These are phyloP conservation scores for Helicolenus hilgendorfi DNA, from an alignment of 2,797 vertebrate genomes.

Conservation along the genomic window DNA sequence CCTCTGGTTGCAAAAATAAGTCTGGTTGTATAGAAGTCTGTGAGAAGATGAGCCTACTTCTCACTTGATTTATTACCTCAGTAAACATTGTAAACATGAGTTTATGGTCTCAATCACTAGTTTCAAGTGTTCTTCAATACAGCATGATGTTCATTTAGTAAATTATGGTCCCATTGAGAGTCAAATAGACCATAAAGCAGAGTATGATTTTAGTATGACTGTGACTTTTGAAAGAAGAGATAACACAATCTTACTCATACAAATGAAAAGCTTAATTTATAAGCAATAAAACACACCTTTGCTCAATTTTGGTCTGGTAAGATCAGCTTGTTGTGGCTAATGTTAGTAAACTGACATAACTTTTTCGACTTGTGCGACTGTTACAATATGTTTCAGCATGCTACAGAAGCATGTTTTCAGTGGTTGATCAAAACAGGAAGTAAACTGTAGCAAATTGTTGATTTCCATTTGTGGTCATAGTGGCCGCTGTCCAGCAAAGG, in stretches of 20 bases:
- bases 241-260: too few species aligned
- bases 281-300: neutral
- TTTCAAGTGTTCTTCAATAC: too few species aligned
- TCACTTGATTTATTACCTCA: too few species aligned
- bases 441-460: neutral
- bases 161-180: fast-evolving
- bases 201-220: fast-evolving
- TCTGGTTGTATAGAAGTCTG: too few species aligned
- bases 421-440: neutral
- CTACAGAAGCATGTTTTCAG: neutral
- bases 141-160: too few species aligned
- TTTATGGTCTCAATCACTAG: too few species aligned
- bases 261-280: neutral
- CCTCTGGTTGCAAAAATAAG: too few species aligned
- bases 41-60: too few species aligned
- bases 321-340: neutral
- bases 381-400: neutral
- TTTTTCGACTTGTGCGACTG: neutral
- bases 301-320: neutral
- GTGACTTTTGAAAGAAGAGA: neutral
- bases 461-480: neutral
- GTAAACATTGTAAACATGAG: too few species aligned
- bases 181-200: neutral
- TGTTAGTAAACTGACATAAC: neutral
- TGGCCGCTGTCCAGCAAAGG: neutral